These are phyloP conservation scores for Musca vetustissima DNA, from an alignment of 1,140 invertebrate species.

Conservation along the genomic window DNA sequence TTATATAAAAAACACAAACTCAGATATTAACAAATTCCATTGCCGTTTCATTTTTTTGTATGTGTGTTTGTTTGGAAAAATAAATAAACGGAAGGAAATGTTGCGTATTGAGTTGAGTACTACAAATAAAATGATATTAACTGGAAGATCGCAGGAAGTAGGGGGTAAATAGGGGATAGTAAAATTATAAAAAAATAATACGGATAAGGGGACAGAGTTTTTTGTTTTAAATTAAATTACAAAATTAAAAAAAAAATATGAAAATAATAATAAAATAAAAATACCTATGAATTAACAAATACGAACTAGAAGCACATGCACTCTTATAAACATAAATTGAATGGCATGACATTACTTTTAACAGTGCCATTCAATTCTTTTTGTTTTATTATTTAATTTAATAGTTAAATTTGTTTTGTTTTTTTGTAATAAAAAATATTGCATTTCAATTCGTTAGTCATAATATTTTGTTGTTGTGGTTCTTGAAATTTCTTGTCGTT, in stretches of 20 bases:
- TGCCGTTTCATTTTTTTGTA: no score
- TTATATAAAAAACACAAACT: no score
- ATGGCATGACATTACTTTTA: no score
- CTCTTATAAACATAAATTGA: slow-evolving; percentile 8
- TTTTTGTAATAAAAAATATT: slow-evolving; percentile 14
- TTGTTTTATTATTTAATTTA: slow-evolving; percentile 11
- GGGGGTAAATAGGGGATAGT: neutral
- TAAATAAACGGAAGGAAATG: no score
- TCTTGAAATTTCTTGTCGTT: neutral
- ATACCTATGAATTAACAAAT: slow-evolving; percentile 22
- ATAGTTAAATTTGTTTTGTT: slow-evolving; percentile 5
- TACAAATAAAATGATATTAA: neutral
- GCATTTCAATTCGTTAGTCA: slow-evolving; percentile 4
- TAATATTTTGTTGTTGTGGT: neutral
- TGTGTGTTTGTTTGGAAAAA: no score
- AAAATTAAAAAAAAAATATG: slow-evolving; percentile 1
- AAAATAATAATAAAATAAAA: slow-evolving; percentile 7
- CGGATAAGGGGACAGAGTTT: neutral
- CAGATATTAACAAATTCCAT: no score
- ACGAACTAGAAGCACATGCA: slow-evolving; percentile 24
- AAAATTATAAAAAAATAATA: neutral
- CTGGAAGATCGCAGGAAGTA: neutral
- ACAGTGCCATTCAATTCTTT: neutral
- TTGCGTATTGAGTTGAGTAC: no score
- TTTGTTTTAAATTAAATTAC: slow-evolving; percentile 16